A percentile compares a stretch with the other conserved stretches of the same genome.
Evolutionary conservation across 37 sponge, comb jelly and placozoan genomes (phyloP).

Genomic region (Beroe ovata): DNA sequence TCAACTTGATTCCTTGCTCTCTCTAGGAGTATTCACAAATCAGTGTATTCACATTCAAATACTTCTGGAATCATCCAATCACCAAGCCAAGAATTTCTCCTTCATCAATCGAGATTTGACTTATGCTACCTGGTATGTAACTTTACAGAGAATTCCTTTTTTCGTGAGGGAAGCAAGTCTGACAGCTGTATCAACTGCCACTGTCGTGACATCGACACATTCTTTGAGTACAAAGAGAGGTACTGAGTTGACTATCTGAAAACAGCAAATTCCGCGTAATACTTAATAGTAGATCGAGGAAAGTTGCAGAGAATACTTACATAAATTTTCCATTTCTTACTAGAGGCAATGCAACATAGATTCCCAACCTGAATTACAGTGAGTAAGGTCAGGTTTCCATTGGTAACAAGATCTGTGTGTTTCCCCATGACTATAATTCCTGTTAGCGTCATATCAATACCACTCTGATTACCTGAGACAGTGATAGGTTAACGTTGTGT

Average conservation of each 20-base stretch:
- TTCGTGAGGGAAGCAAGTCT: constrained; percentile 9
- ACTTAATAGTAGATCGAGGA: too few species aligned
- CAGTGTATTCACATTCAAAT: too few species aligned
- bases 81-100: too few species aligned
- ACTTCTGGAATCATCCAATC: too few species aligned
- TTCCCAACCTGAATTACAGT: constrained; percentile 6
- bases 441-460: constrained; percentile 37
- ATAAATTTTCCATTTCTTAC: too few species aligned
- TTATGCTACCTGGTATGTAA: constrained; percentile 59
- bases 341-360: too few species aligned
- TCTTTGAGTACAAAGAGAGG: constrained; percentile 33
- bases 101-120: too few species aligned
- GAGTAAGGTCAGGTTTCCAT: constrained; percentile 41
- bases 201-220: constrained; percentile 49
- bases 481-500: too few species aligned
- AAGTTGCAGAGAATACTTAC: too few species aligned
- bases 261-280: too few species aligned
- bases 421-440: constrained; percentile 52
- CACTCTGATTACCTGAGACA: constrained; percentile 16
- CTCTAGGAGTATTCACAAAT: too few species aligned
- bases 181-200: constrained; percentile 1
- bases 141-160: constrained; percentile 37
- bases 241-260: constrained; percentile 28
- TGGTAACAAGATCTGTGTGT: constrained; percentile 62
- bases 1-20: constrained; percentile 57